Evolutionary conservation across 2,888 invertebrate genomes (phyloP).

Genomic region (Diabrotica balteata): DNA sequence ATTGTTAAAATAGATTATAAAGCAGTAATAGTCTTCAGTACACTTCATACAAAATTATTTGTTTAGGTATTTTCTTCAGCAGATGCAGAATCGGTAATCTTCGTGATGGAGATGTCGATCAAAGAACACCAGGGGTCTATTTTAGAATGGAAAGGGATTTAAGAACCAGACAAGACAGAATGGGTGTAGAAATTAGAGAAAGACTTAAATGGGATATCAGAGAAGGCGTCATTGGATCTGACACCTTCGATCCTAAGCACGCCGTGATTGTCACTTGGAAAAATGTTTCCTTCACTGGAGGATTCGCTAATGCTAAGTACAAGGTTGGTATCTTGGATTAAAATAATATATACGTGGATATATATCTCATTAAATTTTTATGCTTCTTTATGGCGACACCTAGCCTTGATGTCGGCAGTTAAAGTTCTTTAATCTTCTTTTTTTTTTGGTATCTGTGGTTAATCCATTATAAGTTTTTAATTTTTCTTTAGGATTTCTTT

Average conservation of each 20-base stretch:
- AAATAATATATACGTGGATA: too few relatives aligned
- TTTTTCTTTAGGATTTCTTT: too few relatives aligned
- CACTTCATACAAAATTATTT: background rate
- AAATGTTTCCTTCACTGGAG: slow-evolving; percentile 92
- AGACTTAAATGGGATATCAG: slow-evolving; percentile 88
- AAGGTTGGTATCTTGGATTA: slow-evolving; percentile 30
- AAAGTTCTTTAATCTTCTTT: too few relatives aligned
- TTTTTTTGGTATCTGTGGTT: too few relatives aligned
- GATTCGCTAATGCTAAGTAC: slow-evolving; percentile 63
- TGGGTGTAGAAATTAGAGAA: slow-evolving; percentile 86
- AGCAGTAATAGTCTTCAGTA: background rate
- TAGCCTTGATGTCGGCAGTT: too few relatives aligned
- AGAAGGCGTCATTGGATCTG: slow-evolving; percentile 89
- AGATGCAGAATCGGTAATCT: slow-evolving; percentile 73
- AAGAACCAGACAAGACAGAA: slow-evolving; percentile 76
- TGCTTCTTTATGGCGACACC: too few relatives aligned
- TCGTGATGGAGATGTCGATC: slow-evolving; percentile 76
- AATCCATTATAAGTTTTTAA: too few relatives aligned
- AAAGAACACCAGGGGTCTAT: slow-evolving; percentile 81
- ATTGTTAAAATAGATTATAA: too few relatives aligned
- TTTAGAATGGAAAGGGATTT: slow-evolving; percentile 78
- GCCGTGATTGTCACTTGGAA: slow-evolving; percentile 94
- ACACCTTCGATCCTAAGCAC: slow-evolving; percentile 90
- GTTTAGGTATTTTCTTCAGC: slow-evolving; percentile 77
- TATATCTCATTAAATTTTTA: too few relatives aligned